These are phyloP conservation scores for Nemopilema nomurai DNA, from an alignment of 30 jellyfish, hydroid and myxozoan genomes.

Conservation along the genomic window DNA sequence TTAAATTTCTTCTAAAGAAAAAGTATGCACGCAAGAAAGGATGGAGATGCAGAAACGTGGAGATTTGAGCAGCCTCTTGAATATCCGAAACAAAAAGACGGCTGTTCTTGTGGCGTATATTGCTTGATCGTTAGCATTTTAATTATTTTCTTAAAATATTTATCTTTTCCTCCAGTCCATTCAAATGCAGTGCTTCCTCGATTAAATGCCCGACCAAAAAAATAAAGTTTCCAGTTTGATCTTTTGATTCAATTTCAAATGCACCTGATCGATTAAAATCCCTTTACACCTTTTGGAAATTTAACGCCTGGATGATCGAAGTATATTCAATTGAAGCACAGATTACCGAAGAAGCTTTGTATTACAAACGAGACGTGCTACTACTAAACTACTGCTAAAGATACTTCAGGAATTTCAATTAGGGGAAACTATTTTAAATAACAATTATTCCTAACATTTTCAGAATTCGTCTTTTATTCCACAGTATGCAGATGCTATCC, in stretches of 20 bases:
- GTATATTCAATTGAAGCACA: neutral
- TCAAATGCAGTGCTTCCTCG: neutral
- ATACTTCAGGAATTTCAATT: neutral
- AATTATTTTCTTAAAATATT: too few species aligned
- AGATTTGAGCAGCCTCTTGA: neutral
- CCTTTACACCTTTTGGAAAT: neutral
- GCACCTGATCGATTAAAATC: neutral
- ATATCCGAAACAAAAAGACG: constrained; percentile 9
- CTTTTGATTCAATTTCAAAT: neutral
- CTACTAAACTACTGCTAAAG: neutral
- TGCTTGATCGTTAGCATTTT: constrained; percentile 2
- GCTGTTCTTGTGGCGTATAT: neutral
- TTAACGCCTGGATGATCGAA: neutral
- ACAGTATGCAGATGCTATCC: neutral
- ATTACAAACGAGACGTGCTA: neutral
- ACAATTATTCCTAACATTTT: neutral
- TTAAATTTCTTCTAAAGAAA: neutral
- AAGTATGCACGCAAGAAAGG: constrained; percentile 7
- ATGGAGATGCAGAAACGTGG: neutral
- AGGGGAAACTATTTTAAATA: neutral
- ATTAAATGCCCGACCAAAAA: neutral
- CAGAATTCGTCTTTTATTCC: neutral
- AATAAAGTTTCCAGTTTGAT: neutral
- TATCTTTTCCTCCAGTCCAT: neutral
- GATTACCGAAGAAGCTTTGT: neutral